Evolutionary conservation across 23 tunicate species (phyloP).

Genomic region (Halocynthia aurantium): DNA sequence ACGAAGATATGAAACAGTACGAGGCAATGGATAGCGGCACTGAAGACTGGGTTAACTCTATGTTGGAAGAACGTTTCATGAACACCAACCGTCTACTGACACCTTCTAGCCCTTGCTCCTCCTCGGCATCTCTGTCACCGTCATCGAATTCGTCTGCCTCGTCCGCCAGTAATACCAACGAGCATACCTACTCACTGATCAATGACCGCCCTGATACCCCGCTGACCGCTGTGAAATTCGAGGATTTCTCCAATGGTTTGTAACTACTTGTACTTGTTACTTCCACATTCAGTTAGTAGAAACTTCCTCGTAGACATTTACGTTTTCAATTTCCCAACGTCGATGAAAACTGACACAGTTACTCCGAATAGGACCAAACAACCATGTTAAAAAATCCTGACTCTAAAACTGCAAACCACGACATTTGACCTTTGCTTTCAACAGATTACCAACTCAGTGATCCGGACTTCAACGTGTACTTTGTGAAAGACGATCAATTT

Average conservation of each 20-base stretch:
- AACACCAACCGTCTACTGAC: conserved; percentile 42
- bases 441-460: no score
- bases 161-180: conserved; percentile 19
- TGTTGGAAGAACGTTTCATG: conserved; percentile 27
- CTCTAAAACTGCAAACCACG: no score
- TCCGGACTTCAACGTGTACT: no score
- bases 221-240: conserved; percentile 82
- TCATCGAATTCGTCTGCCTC: conserved; percentile 61
- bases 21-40: conserved; percentile 25
- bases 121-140: conserved; percentile 47
- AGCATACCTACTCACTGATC: conserved; percentile 70
- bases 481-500: no score
- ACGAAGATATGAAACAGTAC: conserved; percentile 72
- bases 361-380: no score
- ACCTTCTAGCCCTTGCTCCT: conserved; percentile 30
- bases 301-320: no score
- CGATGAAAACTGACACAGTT: no score
- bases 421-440: no score
- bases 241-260: conserved; percentile 85
- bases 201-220: conserved; percentile 94
- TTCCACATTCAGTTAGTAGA: no score
- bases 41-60: conserved; percentile 24
- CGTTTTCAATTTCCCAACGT: no score
- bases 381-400: no score
- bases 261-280: background rate